Evolutionary conservation across 1,140 invertebrate species (phyloP).

Genomic region (Megalonaias nervosa): DNA sequence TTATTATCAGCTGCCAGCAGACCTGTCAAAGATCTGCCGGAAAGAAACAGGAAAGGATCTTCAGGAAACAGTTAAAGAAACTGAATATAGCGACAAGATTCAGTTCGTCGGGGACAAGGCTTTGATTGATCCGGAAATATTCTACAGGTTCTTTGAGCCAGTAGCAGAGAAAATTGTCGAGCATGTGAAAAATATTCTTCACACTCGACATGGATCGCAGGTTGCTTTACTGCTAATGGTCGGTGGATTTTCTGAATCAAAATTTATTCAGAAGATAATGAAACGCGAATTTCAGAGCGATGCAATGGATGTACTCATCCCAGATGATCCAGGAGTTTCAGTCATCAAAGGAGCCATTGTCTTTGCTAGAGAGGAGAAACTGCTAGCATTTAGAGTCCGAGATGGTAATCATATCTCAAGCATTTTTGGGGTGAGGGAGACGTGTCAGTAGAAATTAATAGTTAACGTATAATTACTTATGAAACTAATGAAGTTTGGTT

Average conservation of each 20-base stretch:
- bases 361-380: slow-evolving; percentile 19
- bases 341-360: slow-evolving; percentile 42
- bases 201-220: slow-evolving; percentile 10
- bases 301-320: slow-evolving; percentile 23
- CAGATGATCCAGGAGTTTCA: slow-evolving; percentile 36
- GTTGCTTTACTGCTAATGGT: slow-evolving; percentile 37
- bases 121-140: slow-evolving; percentile 10
- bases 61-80: slow-evolving; percentile 3
- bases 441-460: too few relatives aligned
- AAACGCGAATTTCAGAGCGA: slow-evolving; percentile 24
- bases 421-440: too few relatives aligned
- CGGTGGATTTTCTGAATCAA: slow-evolving; percentile 42
- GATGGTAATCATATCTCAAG: too few relatives aligned
- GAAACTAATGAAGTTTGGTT: too few relatives aligned
- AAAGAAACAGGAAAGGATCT: slow-evolving; percentile 13
- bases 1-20: background rate
- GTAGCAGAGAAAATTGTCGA: slow-evolving; percentile 31
- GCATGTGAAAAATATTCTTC: slow-evolving; percentile 35
- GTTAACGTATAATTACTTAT: too few relatives aligned
- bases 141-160: slow-evolving; percentile 22
- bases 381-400: too few relatives aligned
- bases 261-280: slow-evolving; percentile 33
- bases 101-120: slow-evolving; percentile 25
- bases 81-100: slow-evolving; percentile 17
- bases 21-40: slow-evolving; percentile 10